Base-by-base conservation (phyloP, 2,888 invertebrate species). In the Agriopis aurantiaria region DNA sequence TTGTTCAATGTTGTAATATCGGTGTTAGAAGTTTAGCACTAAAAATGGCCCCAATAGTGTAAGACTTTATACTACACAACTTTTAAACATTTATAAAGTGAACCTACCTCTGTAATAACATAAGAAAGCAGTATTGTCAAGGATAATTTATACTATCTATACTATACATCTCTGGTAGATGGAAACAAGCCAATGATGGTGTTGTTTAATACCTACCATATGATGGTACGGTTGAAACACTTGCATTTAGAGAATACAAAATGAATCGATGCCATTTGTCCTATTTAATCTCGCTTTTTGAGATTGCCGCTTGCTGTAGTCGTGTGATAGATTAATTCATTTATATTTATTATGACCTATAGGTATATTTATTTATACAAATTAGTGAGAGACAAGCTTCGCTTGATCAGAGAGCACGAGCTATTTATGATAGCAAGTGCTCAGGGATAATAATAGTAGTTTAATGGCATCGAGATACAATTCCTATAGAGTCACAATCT, bases 41-140 rank as follows among this genome's bases (percentile, higher is more conserved):
- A 14, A 71, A 71, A 78, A 72, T 81, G 74, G 85, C 86, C 87
- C 86, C 87, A 86, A 85, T 81, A 77, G 71, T 67, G 71, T 75
- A 77, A 77, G 80, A 72, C 66, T 73, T 11, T 46, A 69, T 43
- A 64, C 45, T 56, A 62, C 46, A 33, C 43, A 63, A 63, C 41
- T 65, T 73, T 64, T 74, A 75, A 75, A 72, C 67, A 65, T 71
- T 71, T 80, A 45, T 52, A 65, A 70, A 56, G 56, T 59, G 46
- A 61, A 69, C 74, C 76, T 78, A 78, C 77, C 77, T 78, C 77
- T 58, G 56, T 66, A 53, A 49, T 71, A 66, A 53, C 45, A 56
- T 72, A 73, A 69, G 68, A 56, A 67, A 53, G 65, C 70, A 70
- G 70, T 74, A 61, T 74, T 73, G 33, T 33, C 33, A 5, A 33